Percentiles rank a stretch among this genome's conserved stretches.
phyloP scores from a whole-genome alignment of 2,888 invertebrate genomes.

The Elmis aenea region DNA sequence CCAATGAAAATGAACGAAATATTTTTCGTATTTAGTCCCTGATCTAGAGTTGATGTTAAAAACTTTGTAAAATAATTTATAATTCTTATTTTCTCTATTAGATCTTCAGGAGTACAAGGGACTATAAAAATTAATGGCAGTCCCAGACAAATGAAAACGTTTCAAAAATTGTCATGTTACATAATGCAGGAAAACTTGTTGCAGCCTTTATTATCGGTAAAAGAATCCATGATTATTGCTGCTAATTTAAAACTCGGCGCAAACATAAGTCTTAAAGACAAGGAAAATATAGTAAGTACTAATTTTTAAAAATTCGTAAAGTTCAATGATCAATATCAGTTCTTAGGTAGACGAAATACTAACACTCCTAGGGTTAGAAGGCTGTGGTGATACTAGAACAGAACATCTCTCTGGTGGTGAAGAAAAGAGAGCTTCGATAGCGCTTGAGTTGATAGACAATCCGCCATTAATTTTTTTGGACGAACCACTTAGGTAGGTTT shows the following conservation, averaged over 20 bases:
- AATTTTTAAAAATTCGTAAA: constrained; percentile 2
- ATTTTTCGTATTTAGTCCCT: too few relatives aligned
- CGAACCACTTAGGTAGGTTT: constrained; percentile 72
- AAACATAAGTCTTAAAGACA: constrained; percentile 60
- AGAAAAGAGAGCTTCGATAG: constrained; percentile 68
- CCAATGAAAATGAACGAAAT: too few relatives aligned
- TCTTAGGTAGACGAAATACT: constrained; percentile 70
- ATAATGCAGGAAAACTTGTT: constrained; percentile 13
- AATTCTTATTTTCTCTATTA: too few relatives aligned
- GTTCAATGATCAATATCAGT: constrained; percentile 6
- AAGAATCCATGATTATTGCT: constrained; percentile 81
- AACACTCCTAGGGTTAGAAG: constrained; percentile 62
- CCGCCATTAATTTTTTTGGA: constrained; percentile 78
- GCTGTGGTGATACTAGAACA: constrained; percentile 60
- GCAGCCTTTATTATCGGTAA: constrained; percentile 57
- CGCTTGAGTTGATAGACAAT: constrained; percentile 75
- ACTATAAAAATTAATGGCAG: constrained; percentile 3
- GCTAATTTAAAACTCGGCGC: constrained; percentile 78
- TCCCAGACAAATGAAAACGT: constrained; percentile 4
- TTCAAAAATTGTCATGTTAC: constrained; percentile 11
- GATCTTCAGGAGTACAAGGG: constrained; percentile 28
- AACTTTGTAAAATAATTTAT: too few relatives aligned
- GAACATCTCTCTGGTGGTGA: constrained; percentile 72
- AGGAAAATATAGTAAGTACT: constrained; percentile 54
- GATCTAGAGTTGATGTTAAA: too few relatives aligned